A percentile compares a stretch with the other conserved stretches of the same genome.
Conservation (phyloP, 2,888 invertebrate genomes). For the Dioctria rufipes region DNA sequence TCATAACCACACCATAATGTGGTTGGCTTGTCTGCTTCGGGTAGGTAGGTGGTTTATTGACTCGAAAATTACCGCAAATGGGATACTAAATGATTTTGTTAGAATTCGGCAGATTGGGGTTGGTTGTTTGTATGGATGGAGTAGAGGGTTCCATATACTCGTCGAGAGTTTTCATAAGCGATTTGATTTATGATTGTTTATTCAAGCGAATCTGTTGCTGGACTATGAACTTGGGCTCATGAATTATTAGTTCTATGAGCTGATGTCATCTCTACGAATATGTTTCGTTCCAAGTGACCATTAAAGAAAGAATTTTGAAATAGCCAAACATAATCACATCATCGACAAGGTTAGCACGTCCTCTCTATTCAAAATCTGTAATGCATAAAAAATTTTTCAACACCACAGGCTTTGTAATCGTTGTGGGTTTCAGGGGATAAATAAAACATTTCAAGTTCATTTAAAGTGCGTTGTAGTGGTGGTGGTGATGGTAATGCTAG, state of each 20-base stretch:
- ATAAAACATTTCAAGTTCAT: conserved; percentile 45
- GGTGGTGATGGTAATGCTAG: neutral
- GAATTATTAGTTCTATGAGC: neutral
- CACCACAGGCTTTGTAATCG: conserved; percentile 1
- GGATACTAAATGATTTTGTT: conserved; percentile 50
- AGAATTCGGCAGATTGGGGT: neutral
- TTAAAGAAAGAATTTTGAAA: neutral
- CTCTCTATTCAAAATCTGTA: conserved; percentile 11
- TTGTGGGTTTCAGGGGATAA: conserved; percentile 20
- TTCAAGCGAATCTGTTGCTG: neutral
- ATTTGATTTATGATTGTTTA: conserved; percentile 41
- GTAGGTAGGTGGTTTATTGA: conserved; percentile 39
- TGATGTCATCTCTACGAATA: neutral
- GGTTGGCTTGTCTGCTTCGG: neutral
- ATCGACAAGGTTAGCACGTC: conserved; percentile 20
- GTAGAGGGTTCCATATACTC: neutral
- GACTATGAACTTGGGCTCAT: neutral
- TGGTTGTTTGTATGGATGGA: neutral
- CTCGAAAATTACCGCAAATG: conserved; percentile 52
- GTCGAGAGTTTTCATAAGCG: conserved; percentile 13
- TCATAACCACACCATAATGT: neutral
- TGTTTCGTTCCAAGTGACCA: neutral
- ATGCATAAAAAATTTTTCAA: conserved; percentile 28
- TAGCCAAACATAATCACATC: neutral
- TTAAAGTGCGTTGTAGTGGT: neutral